Evolutionary conservation across 2,797 vertebrate species (phyloP).

Genomic region (Ciconia nigra): DNA sequence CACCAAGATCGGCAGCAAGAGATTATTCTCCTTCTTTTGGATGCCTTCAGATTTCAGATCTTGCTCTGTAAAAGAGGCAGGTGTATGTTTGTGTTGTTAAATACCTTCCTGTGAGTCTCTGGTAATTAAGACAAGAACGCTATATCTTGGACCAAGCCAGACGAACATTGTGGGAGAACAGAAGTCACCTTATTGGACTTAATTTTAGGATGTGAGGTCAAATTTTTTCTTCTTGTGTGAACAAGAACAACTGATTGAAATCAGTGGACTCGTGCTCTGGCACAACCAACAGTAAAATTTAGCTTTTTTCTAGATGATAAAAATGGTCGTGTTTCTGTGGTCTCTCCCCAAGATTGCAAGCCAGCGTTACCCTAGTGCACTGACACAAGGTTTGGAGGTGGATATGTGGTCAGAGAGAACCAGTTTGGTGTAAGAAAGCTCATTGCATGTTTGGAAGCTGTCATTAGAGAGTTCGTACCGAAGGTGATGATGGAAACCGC

Average conservation of each 20-base stretch:
- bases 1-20: conserved; percentile 82
- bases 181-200: neutral
- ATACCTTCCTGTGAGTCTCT: neutral
- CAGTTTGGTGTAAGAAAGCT: neutral
- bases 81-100: neutral
- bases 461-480: neutral
- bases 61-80: conserved; percentile 13
- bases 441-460: neutral
- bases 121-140: neutral
- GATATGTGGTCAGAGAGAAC: neutral
- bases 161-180: too few species aligned
- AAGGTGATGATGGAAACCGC: neutral
- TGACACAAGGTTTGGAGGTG: neutral
- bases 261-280: neutral
- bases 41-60: neutral
- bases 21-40: conserved; percentile 18
- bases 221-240: neutral
- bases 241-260: neutral
- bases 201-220: neutral
- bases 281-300: neutral
- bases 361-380: neutral
- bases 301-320: neutral
- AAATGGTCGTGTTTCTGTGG: neutral
- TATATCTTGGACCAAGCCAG: neutral
- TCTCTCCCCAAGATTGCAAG: neutral